Base-by-base conservation (phyloP, 35 echinoderm and acorn worm species). In the Apostichopus japonicus region DNA sequence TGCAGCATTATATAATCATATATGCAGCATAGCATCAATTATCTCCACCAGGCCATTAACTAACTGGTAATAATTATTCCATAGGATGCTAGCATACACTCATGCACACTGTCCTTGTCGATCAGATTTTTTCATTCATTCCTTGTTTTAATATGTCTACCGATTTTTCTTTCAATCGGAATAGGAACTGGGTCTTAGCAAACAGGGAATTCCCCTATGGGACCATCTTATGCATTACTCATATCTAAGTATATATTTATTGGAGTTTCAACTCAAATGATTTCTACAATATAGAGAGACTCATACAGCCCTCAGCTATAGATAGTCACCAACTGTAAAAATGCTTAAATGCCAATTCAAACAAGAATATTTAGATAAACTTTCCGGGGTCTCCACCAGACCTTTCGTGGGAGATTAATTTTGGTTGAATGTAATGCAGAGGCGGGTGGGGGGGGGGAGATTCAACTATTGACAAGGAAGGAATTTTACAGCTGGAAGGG, bases 181-280 rank as follows among this genome's bases (percentile, higher is more conserved):
- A 44, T 44, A 44, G 33, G 63, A 67, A 15, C 63, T 67, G 19
- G 63, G 63, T 67, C 63, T 67, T 67, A 67, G 63, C 63, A 67
- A 67, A 67, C 63, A 67, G 63, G 63, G 63, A 67, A 67, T 67
- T 67, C 63, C 63, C 63, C 63, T 67, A 67, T 67, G 63, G 63
- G 63, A 67, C 63, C 63, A 67, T 11, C 63, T 67, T 67, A 67
- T 44, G 63, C 19, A 67, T 67, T 67, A 67, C 63, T 67, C 63
- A 67, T 67, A 67, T 19, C 63, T 67, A 67, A 15, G 11, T 67
- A 15, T 67, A 67, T 19, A 44, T 44, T 44, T 44, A 11, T 67
- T 67, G 19, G 63, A 9, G 63, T 67, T 67, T 67, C 63, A 15
- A 67, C 63, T 19, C 63, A 67, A 67, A 67, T 67, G 63, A 67